phyloP scores from a whole-genome alignment of 2,888 invertebrate species.

The Eucriotettix oculatus region DNA sequence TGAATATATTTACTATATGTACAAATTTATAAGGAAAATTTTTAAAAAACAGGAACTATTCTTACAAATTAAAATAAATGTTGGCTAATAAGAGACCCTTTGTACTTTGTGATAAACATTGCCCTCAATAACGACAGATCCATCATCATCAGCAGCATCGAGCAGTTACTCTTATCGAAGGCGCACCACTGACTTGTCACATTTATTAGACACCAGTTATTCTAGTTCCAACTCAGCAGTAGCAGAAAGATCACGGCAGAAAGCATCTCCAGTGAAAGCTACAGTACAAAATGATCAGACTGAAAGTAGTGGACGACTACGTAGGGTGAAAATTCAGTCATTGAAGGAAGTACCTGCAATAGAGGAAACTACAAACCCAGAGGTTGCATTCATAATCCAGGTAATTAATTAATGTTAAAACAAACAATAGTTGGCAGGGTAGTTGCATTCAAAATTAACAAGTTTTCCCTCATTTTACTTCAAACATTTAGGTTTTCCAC shows the following conservation, averaged over 20 bases:
- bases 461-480: too few relatives aligned
- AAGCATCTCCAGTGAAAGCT: not conserved
- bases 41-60: too few relatives aligned
- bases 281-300: not conserved
- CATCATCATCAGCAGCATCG: not conserved
- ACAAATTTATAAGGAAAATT: too few relatives aligned
- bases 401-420: slow-evolving; percentile 20
- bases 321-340: slow-evolving; percentile 19
- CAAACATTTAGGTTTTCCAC: too few relatives aligned
- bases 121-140: not conserved
- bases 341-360: slow-evolving; percentile 19
- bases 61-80: not conserved
- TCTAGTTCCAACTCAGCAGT: not conserved
- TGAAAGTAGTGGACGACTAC: slow-evolving; percentile 2
- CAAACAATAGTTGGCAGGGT: too few relatives aligned
- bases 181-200: not conserved
- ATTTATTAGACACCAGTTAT: not conserved
- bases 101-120: not conserved
- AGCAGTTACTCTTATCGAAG: not conserved
- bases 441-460: too few relatives aligned
- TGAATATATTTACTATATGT: too few relatives aligned
- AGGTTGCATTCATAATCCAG: slow-evolving; percentile 44
- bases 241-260: not conserved
- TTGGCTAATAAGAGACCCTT: not conserved
- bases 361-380: slow-evolving; percentile 30